phyloP scores from a whole-genome alignment of 1,140 invertebrate genomes.

The Alviniconcha marisindica region DNA sequence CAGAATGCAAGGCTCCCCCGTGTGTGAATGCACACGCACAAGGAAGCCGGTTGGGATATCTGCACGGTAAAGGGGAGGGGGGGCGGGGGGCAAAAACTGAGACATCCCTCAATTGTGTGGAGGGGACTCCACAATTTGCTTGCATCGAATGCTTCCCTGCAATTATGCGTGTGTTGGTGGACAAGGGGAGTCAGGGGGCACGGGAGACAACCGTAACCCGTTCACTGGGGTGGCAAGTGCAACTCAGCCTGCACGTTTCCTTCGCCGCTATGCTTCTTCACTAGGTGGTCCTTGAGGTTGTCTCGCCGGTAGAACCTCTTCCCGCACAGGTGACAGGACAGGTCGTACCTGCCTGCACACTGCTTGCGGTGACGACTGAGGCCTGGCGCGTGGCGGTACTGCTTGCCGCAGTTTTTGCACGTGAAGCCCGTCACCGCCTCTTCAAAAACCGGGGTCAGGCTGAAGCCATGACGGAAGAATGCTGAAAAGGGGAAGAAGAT shows the following conservation, averaged over 20 bases:
- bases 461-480: neutral
- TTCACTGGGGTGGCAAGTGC: too few relatives aligned
- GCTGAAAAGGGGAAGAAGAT: neutral
- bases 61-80: too few relatives aligned
- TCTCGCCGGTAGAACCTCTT: conserved; percentile 30
- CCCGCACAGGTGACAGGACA: conserved; percentile 22
- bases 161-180: too few relatives aligned
- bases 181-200: too few relatives aligned
- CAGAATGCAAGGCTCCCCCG: too few relatives aligned
- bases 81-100: too few relatives aligned
- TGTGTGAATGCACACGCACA: too few relatives aligned
- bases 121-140: too few relatives aligned
- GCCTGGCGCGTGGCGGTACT: conserved; percentile 11
- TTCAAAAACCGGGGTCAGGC: neutral
- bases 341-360: conserved; percentile 16
- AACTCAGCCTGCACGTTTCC: neutral
- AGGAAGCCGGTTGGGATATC: too few relatives aligned
- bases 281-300: conserved; percentile 6
- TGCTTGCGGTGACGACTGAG: conserved; percentile 32
- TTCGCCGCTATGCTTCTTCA: conserved; percentile 3
- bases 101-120: too few relatives aligned
- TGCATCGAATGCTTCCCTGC: too few relatives aligned
- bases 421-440: neutral
- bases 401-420: conserved; percentile 23
- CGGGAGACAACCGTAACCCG: too few relatives aligned